These are phyloP conservation scores for Spodoptera exigua DNA, from an alignment of 2,888 invertebrate species.

Conservation along the genomic window DNA sequence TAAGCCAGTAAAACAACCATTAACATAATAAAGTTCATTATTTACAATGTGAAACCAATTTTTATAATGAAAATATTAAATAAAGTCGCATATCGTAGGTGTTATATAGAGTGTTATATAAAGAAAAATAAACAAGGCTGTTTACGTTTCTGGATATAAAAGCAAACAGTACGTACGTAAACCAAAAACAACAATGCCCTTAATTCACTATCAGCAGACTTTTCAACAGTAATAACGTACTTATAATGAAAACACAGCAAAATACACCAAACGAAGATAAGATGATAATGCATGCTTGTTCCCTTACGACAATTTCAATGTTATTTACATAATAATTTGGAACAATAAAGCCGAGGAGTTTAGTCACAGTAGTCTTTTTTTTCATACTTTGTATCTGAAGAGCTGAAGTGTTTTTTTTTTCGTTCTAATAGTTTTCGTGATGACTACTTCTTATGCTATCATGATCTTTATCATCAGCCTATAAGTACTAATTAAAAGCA, in stretches of 20 bases:
- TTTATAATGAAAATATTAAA: too few relatives aligned
- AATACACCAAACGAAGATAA: constrained; percentile 69
- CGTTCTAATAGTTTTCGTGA: too few relatives aligned
- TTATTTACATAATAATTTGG: constrained; percentile 74
- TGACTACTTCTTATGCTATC: too few relatives aligned
- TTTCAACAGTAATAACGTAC: constrained; percentile 67
- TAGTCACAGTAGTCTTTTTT: neutral
- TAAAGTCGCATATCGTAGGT: neutral
- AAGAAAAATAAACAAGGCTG: constrained; percentile 12
- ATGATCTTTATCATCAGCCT: too few relatives aligned
- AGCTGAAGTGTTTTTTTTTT: too few relatives aligned
- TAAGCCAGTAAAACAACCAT: too few relatives aligned
- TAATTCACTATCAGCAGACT: constrained; percentile 58
- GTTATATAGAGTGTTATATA: neutral
- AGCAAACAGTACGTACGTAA: constrained; percentile 40
- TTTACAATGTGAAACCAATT: too few relatives aligned
- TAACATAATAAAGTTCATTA: too few relatives aligned
- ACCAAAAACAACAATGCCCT: constrained; percentile 57
- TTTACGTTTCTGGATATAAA: constrained; percentile 13
- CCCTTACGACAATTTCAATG: constrained; percentile 67
- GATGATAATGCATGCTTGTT: constrained; percentile 61
- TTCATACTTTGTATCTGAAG: too few relatives aligned
- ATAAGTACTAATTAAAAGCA: too few relatives aligned
- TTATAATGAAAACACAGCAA: constrained; percentile 61
- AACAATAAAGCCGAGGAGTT: constrained; percentile 58